Evolutionary conservation across 37 sponge, comb jelly and placozoan species (phyloP).

Genomic region (Geodia barretti): DNA sequence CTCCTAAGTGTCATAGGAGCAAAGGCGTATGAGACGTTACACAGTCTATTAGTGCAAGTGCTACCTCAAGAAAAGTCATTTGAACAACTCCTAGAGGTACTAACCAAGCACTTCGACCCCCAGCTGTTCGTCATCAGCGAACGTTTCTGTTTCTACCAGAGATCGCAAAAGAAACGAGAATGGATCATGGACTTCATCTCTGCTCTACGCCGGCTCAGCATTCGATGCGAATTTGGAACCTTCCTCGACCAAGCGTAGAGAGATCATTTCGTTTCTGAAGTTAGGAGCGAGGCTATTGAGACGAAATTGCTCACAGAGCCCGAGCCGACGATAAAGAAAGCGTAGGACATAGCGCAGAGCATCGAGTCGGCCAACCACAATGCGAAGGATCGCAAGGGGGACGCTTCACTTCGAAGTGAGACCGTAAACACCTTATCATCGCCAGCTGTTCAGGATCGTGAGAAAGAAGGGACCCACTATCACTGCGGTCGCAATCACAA

Average conservation of each 20-base stretch:
- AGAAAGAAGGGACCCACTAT: too few species aligned
- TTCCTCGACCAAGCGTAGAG: slow-evolving; percentile 9
- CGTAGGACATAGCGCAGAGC: slow-evolving; percentile 13
- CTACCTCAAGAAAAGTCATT: slow-evolving; percentile 11
- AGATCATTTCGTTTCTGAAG: slow-evolving; percentile 21
- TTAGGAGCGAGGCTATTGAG: slow-evolving; percentile 1
- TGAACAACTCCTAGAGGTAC: background rate
- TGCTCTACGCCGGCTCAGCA: background rate
- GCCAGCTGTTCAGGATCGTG: too few species aligned
- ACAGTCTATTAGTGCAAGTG: slow-evolving; percentile 4
- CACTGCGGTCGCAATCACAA: too few species aligned
- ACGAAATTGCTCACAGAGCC: slow-evolving; percentile 1
- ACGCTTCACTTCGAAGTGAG: too few species aligned
- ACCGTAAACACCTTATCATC: too few species aligned
- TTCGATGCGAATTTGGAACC: slow-evolving; percentile 5
- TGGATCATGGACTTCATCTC: slow-evolving; percentile 13
- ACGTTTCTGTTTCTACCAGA: slow-evolving; percentile 17
- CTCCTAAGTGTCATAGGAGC: slow-evolving; percentile 14
- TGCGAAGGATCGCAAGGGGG: background rate
- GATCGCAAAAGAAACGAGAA: slow-evolving; percentile 8
- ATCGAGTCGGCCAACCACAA: slow-evolving; percentile 10
- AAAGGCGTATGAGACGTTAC: slow-evolving; percentile 1
- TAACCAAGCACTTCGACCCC: slow-evolving; percentile 22
- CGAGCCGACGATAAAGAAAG: slow-evolving; percentile 1
- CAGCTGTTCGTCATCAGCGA: slow-evolving; percentile 18